phyloP scores from a whole-genome alignment of 2,797 vertebrate species.

The Eurystomus glaucurus region DNA sequence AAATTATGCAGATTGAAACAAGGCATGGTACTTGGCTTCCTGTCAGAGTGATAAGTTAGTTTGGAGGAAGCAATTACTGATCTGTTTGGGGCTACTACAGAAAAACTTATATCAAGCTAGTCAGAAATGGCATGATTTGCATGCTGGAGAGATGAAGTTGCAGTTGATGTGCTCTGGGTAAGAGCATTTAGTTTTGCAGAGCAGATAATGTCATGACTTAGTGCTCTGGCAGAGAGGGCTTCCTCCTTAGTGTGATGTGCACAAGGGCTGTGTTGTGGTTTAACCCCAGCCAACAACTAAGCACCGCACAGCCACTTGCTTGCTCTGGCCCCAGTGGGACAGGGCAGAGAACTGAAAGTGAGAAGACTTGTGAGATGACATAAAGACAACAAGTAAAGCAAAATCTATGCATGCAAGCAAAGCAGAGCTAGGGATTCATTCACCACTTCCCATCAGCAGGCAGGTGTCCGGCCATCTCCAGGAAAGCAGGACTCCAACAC shows the following conservation, averaged over 20 bases:
- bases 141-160: not conserved
- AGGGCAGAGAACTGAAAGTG: not conserved
- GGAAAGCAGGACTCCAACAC: not conserved
- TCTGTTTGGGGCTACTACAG: not conserved
- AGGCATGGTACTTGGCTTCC: not conserved
- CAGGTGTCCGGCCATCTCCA: not conserved
- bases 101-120: not conserved
- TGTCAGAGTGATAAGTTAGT: not conserved
- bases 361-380: not conserved
- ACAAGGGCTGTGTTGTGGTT: not conserved
- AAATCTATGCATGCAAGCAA: not conserved
- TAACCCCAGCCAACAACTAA: not conserved
- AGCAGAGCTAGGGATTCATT: not conserved
- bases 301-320: not conserved
- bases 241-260: not conserved
- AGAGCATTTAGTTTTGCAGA: not conserved
- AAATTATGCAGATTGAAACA: not conserved
- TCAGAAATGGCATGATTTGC: not conserved
- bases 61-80: not conserved
- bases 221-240: not conserved
- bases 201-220: not conserved
- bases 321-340: too few species aligned
- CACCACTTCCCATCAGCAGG: not conserved
- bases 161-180: not conserved
- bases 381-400: not conserved